phyloP scores from a whole-genome alignment of 2,888 invertebrate genomes.

The Erebia aethiops region DNA sequence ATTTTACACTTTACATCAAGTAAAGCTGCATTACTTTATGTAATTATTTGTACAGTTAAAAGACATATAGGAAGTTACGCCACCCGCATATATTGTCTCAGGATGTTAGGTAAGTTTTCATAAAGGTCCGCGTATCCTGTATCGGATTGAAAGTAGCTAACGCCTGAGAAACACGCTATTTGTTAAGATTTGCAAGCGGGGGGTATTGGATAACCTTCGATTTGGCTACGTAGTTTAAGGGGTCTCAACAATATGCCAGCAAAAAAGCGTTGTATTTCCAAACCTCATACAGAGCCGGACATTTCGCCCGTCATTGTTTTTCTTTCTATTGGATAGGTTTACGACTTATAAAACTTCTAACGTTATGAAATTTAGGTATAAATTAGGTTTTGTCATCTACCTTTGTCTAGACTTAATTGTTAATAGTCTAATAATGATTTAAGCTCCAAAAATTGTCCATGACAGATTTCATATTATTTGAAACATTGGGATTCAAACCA shows the following conservation, averaged over 20 bases:
- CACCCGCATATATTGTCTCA: slow-evolving; percentile 41
- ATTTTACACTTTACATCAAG: slow-evolving; percentile 14
- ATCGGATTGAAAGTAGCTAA: slow-evolving; percentile 36
- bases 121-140: slow-evolving; percentile 44
- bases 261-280: no score
- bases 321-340: no score
- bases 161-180: slow-evolving; percentile 32
- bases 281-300: no score
- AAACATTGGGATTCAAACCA: no score
- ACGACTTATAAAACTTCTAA: no score
- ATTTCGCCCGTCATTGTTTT: no score
- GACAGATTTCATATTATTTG: no score
- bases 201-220: slow-evolving; percentile 24
- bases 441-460: no score
- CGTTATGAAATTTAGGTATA: no score
- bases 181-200: slow-evolving; percentile 23
- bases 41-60: slow-evolving; percentile 26
- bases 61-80: slow-evolving; percentile 40
- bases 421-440: no score
- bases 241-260: not conserved
- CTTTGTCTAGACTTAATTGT: no score
- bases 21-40: slow-evolving; percentile 21
- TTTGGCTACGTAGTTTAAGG: slow-evolving; percentile 1
- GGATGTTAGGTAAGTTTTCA: slow-evolving; percentile 45
- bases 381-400: no score